Evolutionary conservation across 92 coral and sea anemone species (phyloP), one percentile per base, ranked within the genome.

Genomic region (Siderastrea siderea): DNA sequence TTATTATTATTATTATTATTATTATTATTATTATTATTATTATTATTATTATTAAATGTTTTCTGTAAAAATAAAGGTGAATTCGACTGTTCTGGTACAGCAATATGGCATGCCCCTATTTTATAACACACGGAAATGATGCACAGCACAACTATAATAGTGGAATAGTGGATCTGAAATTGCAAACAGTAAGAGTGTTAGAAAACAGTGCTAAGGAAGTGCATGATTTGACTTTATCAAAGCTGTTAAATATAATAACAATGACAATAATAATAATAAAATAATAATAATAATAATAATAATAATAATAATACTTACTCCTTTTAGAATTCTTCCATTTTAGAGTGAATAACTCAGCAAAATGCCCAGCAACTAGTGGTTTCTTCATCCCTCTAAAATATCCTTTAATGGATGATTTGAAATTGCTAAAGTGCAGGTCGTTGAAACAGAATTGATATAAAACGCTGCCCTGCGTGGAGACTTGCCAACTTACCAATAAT

Each of bases 401-500:
- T 10, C 67, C 67, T 17, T 57, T 10, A 15, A 75, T 68, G 44
- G 47, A n/a, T 16, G 67, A 38, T 58, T 54, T 60, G 5, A 76
- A 6, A 58, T 55, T 76, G 66, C 38, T 53, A 1, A 9, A 55
- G 67, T 54, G 77, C 77, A 72, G 77, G 26, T 45, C 46, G 53
- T 10, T 75, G 47, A 53, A 54, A 75, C 79, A 75, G 62, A 52
- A 44, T 19, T 52, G 17, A 53, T 26, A n/a, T 10, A 52, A 26
- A 53, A 38, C 63, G 50, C 47, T 57, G 79, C 50, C 44, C 79
- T 75, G 79, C 47, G 17, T 54, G 64, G 50, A 71, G 74, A 75
- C 79, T 75, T 75, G 50, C 65, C 79, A 57, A 76, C 81, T 76
- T 76, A 57, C 68, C 67, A 76, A 76, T 76, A 19, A 79, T 63